Evolutionary conservation across 2,113 vertebrate species (phyloP).

Genomic region (Tyto alba): DNA sequence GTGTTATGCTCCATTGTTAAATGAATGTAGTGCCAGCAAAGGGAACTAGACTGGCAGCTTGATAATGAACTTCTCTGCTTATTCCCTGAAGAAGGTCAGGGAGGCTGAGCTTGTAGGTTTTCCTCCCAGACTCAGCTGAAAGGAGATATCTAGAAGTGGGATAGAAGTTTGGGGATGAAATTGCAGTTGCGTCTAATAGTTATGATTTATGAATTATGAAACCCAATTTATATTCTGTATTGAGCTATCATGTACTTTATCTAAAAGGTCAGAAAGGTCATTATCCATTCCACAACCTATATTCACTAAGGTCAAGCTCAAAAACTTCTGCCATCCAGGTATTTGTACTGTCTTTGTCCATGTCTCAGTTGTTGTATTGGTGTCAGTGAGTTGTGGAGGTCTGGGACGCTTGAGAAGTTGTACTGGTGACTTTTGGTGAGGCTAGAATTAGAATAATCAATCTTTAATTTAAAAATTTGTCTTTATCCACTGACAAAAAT

Average conservation of each 20-base stretch:
- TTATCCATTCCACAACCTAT: accelerated
- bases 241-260: not conserved
- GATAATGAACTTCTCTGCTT: not conserved
- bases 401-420: not conserved
- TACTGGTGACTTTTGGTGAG: not conserved
- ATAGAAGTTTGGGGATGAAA: not conserved
- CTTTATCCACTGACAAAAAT: not conserved
- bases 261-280: not conserved
- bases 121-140: not conserved
- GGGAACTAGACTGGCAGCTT: not conserved
- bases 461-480: not conserved
- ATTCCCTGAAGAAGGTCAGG: not conserved
- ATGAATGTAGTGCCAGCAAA: not conserved
- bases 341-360: not conserved
- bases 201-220: not conserved
- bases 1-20: not conserved
- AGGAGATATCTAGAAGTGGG: not conserved
- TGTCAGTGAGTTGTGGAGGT: not conserved
- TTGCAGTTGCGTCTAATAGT: not conserved
- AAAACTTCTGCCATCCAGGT: not conserved
- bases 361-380: not conserved
- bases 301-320: not conserved
- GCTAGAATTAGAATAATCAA: not conserved
- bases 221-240: not conserved
- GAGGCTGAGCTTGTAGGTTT: not conserved